Evolutionary conservation across 1,140 invertebrate species (phyloP).

Genomic region (Mycetomoellerius zeteki): DNA sequence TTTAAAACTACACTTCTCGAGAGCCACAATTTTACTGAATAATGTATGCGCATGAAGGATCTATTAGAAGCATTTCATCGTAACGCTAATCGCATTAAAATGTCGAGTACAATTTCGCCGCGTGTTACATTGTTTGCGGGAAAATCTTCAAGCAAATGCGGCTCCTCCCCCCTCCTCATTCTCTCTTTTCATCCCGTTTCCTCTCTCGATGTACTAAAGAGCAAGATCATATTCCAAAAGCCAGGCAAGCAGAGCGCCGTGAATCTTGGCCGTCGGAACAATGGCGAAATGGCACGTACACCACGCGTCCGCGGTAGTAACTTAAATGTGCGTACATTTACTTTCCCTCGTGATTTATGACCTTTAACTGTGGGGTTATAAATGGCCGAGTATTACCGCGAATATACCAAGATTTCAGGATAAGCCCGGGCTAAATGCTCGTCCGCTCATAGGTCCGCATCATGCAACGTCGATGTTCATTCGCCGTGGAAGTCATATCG

Average conservation of each 20-base stretch:
- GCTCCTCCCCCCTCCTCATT: neutral
- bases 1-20: conserved; percentile 22
- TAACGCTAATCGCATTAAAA: conserved; percentile 48
- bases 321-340: conserved; percentile 64
- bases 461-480: conserved; percentile 63
- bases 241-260: conserved; percentile 48
- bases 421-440: conserved; percentile 62
- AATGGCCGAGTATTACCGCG: conserved; percentile 66
- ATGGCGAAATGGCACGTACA: conserved; percentile 64
- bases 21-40: conserved; percentile 36
- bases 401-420: conserved; percentile 64
- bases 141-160: conserved; percentile 45
- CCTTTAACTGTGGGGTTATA: conserved; percentile 68
- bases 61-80: conserved; percentile 50
- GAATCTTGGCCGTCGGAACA: conserved; percentile 59
- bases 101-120: conserved; percentile 53
- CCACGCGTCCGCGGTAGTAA: conserved; percentile 59
- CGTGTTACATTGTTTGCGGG: conserved; percentile 44
- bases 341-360: conserved; percentile 66
- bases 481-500: conserved; percentile 5
- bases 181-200: neutral
- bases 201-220: conserved; percentile 34
- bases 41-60: conserved; percentile 46
- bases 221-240: conserved; percentile 62
- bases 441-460: conserved; percentile 49